phyloP scores from a whole-genome alignment of 1,140 invertebrate species.

The Anastrepha obliqua region DNA sequence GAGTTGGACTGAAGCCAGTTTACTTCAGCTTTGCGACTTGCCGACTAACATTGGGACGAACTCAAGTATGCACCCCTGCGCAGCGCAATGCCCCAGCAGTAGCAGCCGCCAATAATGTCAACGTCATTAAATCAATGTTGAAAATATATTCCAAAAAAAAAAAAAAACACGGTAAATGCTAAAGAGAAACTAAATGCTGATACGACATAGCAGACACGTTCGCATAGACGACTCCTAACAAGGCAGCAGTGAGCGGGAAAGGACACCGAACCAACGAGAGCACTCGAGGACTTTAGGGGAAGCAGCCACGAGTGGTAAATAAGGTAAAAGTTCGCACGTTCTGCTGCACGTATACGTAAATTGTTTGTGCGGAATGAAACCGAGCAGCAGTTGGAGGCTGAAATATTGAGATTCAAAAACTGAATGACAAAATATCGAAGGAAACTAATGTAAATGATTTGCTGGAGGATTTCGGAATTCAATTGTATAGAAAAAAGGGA shows the following conservation, averaged over 20 bases:
- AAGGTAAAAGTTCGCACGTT: background rate
- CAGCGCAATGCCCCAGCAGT: background rate
- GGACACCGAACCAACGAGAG: background rate
- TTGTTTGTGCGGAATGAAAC: background rate
- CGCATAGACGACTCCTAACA: background rate
- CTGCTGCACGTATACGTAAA: background rate
- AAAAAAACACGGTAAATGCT: background rate
- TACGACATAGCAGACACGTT: background rate
- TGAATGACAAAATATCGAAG: background rate
- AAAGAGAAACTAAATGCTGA: slow-evolving; percentile 7
- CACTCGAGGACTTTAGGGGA: background rate
- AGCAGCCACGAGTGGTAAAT: background rate
- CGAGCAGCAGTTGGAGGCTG: background rate
- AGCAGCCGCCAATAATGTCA: slow-evolving; percentile 63
- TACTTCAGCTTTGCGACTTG: background rate
- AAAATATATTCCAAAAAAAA: background rate
- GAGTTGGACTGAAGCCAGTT: background rate
- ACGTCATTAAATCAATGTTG: slow-evolving; percentile 74
- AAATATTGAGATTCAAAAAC: slow-evolving; percentile 32
- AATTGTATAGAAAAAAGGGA: background rate
- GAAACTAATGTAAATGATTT: slow-evolving; percentile 32
- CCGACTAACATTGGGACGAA: background rate
- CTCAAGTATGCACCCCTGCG: background rate
- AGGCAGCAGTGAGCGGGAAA: background rate
- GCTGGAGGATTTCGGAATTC: slow-evolving; percentile 10